Base-by-base conservation (phyloP, 2,797 vertebrate genomes). In the Phaenicophaeus curvirostris region DNA sequence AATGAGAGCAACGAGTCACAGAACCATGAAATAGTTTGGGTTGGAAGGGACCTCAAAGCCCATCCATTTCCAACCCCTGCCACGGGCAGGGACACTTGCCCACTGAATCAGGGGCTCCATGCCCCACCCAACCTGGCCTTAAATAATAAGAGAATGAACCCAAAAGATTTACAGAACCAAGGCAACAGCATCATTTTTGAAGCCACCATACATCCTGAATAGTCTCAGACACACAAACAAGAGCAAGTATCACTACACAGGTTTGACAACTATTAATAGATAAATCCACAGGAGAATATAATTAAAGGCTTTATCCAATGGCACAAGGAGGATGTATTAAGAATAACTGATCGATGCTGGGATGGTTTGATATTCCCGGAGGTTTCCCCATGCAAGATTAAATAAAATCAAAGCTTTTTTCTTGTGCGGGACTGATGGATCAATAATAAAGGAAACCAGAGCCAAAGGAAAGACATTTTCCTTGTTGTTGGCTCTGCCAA, bases 221-320 rank as follows among this genome's bases (percentile, higher is more conserved):
- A 3, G 50, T 4, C 80, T 61, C 62, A 33, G 74, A 4, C 31
- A 19, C 55, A 19, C 35, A 14, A 57, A 20, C 6, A 23, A 2
- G 0, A 69, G 20, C 57, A 2, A 35, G 24, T 11, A 27, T 44
- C 0, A 4, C n/a, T 42, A 7, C 10, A 1, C 6, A 1, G 19
- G n/a, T 24, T 76, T n/a, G 42, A 65, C 65, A 57, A 21, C 35
- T 66, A 31, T 57, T 71, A 21, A 74, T 37, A 68, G 85, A 33
- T 74, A 77, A 91, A 83, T 41, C 69, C 21, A 28, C 4, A 1
- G 54, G 54, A 83, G 50, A 66, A 61, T 35, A 61, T 15, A 85
- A 90, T 71, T 42, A 65, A 81, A 50, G 73, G 30, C 35, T 85
- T 89, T 80, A 85, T 85, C 86, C 66, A 58, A 30, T 42, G 58